Conservation (phyloP, 2,888 invertebrate species). For the Ormyrus labotus region DNA sequence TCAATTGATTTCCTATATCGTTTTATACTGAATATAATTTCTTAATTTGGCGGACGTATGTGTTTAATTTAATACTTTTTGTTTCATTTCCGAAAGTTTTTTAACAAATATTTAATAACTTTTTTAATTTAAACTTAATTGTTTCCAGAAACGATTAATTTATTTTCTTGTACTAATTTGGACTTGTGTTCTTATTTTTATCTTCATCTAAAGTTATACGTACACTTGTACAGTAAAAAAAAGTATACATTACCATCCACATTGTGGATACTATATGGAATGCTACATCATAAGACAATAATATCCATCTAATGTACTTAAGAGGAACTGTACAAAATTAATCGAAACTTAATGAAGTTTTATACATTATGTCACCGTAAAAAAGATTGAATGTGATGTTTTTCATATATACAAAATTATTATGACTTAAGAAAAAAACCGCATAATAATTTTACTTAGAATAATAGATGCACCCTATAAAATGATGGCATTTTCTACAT, state of each 20-base stretch:
- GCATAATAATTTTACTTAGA: conserved; percentile 32
- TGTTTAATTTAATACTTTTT: conserved; percentile 53
- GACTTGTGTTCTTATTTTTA: conserved; percentile 42
- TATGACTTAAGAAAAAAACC: conserved; percentile 17
- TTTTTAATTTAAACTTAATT: conserved; percentile 40
- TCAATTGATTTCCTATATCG: conserved; percentile 41
- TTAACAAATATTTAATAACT: conserved; percentile 41
- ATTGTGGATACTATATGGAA: conserved; percentile 58
- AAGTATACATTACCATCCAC: conserved; percentile 56
- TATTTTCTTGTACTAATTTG: conserved; percentile 49
- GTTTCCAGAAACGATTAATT: conserved; percentile 45
- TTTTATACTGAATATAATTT: conserved; percentile 49
- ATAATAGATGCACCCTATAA: conserved; percentile 29
- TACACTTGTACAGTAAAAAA: conserved; percentile 52
- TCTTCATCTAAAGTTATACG: conserved; percentile 43
- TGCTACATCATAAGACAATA: conserved; percentile 51
- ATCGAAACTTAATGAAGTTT: conserved; percentile 55
- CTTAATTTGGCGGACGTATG: conserved; percentile 50
- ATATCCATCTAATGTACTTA: conserved; percentile 55
- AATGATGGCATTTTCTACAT: conserved; percentile 43
- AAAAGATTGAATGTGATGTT: conserved; percentile 50
- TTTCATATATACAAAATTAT: conserved; percentile 44
- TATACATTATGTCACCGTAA: conserved; percentile 53
- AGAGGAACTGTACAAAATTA: conserved; percentile 61
- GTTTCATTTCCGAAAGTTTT: conserved; percentile 33